Evolutionary conservation across 1,140 invertebrate species (phyloP), one percentile per base, ranked within the genome.

Genomic region (Micrasema longulum): DNA sequence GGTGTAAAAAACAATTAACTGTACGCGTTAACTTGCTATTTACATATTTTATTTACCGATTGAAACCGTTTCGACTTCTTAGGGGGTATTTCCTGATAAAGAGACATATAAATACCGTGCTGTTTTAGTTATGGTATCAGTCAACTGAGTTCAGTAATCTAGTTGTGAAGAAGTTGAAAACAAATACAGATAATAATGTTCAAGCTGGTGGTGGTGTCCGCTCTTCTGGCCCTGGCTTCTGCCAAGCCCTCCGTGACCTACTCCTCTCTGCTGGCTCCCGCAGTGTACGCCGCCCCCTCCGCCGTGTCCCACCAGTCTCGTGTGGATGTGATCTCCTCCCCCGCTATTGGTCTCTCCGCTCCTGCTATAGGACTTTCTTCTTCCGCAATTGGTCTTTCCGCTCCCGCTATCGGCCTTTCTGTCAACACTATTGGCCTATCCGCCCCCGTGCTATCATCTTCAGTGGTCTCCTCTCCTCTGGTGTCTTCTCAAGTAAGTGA

Each of bases 201-300:
- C 80, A 86, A 85, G 81, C 80, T 86, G 84, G 87, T 88, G 84
- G 87, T 88, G 83, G 87, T 88, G 84, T 86, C 80, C 76, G 82
- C 80, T 71, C 65, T 78, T 62, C 69, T 86, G 76, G 84, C 81
- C 76, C 74, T 83, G 20, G 82, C 80, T 67, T 73, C 79, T 14
- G 84, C 84, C 76, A 78, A 79, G 64, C 82, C 83, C 31, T 78
- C 77, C 35, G 80, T 80, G 57, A 77, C 80, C 12, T 78, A 26
- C 1, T 22, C 36, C 38, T 11, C 26, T 22, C 84, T 87, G 81
- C 84, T 87, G 81, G 85, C 87, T 80, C 83, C 83, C 71, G 85
- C 83, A 12, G 48, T 65, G 26, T 16, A 69, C 9, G 77, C 80
- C 20, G 80, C 82, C 78, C 79, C 82, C 0, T 50, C 72, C 18